Conservation (phyloP, 2,888 invertebrate species). For the Eustalomyia histrio region DNA sequence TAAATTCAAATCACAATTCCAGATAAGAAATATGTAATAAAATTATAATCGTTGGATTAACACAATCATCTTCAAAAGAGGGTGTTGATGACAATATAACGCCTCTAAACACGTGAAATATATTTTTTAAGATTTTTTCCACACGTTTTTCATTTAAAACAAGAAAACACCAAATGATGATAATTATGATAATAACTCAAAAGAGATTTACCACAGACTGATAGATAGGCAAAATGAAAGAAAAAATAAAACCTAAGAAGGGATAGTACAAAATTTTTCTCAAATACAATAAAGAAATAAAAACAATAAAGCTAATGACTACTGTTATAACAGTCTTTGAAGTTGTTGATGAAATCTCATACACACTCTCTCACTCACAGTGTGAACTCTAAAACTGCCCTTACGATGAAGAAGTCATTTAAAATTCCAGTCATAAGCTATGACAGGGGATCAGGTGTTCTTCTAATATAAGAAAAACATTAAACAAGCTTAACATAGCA, state of each 20-base stretch:
- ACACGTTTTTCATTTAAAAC: constrained; percentile 2
- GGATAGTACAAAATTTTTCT: not conserved
- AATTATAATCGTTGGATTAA: constrained; percentile 61
- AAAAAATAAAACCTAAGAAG: constrained; percentile 25
- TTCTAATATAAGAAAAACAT: constrained; percentile 38
- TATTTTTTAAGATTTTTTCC: constrained; percentile 11
- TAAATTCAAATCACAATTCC: constrained; percentile 27
- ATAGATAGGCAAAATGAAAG: constrained; percentile 32
- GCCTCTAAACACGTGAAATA: constrained; percentile 37
- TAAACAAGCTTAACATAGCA: constrained; percentile 57
- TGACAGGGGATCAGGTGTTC: constrained; percentile 58
- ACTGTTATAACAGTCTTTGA: constrained; percentile 28
- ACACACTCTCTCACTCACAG: constrained; percentile 22
- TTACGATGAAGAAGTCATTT: constrained; percentile 37
- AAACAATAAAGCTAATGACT: constrained; percentile 46
- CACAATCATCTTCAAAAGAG: constrained; percentile 43
- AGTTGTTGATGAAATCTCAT: constrained; percentile 29
- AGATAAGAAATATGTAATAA: constrained; percentile 45
- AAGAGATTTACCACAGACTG: constrained; percentile 56
- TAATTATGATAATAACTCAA: constrained; percentile 64
- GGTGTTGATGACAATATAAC: constrained; percentile 59
- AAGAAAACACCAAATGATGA: constrained; percentile 46
- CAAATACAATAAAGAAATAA: constrained; percentile 18
- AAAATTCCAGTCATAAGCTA: constrained; percentile 60
- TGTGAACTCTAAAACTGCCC: constrained; percentile 27